Evolutionary conservation across 2,888 invertebrate genomes (phyloP), one percentile per base, ranked within the genome.

Genomic region (Drosophila incognita): DNA sequence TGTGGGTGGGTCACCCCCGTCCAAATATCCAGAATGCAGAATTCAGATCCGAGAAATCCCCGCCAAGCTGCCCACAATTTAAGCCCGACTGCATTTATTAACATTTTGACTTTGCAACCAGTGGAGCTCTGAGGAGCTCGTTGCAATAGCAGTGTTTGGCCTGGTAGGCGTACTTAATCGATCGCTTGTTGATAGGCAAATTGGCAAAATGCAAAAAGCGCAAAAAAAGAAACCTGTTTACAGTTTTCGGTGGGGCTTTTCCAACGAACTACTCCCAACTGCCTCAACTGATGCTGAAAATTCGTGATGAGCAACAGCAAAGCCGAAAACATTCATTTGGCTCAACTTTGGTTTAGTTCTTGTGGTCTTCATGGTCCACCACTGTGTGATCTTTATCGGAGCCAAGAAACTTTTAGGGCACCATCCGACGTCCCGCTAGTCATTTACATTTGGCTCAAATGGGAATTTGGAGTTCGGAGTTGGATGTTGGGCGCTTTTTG

Each of bases 131-230:
- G 56, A 24, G 56, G 52, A 52, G 52, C 69, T 56, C 51, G 42
- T 38, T 52, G 61, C 48, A 54, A 61, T 52, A 68, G 56, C 51
- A 38, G 42, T 40, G 61, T 48, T 72, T 70, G 79, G 74, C 78
- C 82, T 73, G 85, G 78, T 83, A 83, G 84, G 87, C 87, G 81
- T 88, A 83, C 87, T 83, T 84, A 81, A 90, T 90, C 90, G 91
- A 90, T 90, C 90, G 90, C 88, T 85, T 87, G 88, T 89, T 91
- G 90, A 91, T 91, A 90, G 91, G 89, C 90, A 91, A 91, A 91
- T 91, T 90, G 89, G 83, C 87, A 89, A 86, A 83, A 85, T 78
- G 76, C 75, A 79, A 82, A 83, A 80, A 21, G 61, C 71, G 51
- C 66, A 52, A 66, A 57, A 54, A 59, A 68, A 70, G 77, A 87